Base-by-base conservation (phyloP, 2,888 invertebrate genomes). In the Paralinhomoeus sp. region DNA sequence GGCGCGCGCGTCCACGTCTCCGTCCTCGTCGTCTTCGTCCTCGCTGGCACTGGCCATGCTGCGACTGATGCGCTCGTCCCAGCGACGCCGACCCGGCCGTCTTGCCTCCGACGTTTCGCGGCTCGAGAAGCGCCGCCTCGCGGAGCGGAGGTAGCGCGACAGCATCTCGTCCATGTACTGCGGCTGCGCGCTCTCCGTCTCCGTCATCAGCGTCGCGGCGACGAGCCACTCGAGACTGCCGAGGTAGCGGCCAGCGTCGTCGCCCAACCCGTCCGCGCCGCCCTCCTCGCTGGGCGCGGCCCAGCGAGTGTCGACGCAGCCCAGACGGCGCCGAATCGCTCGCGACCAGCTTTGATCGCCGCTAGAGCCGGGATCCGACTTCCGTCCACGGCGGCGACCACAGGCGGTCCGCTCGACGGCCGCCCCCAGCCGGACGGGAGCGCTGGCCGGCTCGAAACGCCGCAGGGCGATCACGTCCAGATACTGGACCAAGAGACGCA, bases 91-190 rank as follows among this genome's bases (percentile, higher is more conserved):
- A n/a, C n/a, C n/a, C n/a, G n/a, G n/a, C 7, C 27, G 27, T 5
- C 12, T 23, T 5, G 5, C 13, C 7, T 17, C 17, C 12, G 13
- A 23, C 17, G 13, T 39, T 5, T 23, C 18, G 17, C 24, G 33
- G 15, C 33, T 20, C 41, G 42, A 46, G 47, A 53, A 54, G 36
- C 54, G 40, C 31, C 52, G 49, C 22, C 49, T 51, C 9, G 59
- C 59, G 23, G 49, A 49, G 23, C 48, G 49, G 49, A 59, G 53
- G 44, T 60, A 59, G 42, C 53, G 53, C 15, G n/a, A 20, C 9
- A 48, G 20, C 47, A 47, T 45, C 3, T 40, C 40, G 5, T 35
- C 17, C n/a, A 35, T 55, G 46, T 58, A 55, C 39, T 56, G 53
- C 23, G 37, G 46, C 41, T 58, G 59, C 24, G 53, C 46, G 17